Evolutionary conservation across 1,140 invertebrate species (phyloP), one percentile per base, ranked within the genome.

Genomic region (Pseudomyrmex flavicornis): DNA sequence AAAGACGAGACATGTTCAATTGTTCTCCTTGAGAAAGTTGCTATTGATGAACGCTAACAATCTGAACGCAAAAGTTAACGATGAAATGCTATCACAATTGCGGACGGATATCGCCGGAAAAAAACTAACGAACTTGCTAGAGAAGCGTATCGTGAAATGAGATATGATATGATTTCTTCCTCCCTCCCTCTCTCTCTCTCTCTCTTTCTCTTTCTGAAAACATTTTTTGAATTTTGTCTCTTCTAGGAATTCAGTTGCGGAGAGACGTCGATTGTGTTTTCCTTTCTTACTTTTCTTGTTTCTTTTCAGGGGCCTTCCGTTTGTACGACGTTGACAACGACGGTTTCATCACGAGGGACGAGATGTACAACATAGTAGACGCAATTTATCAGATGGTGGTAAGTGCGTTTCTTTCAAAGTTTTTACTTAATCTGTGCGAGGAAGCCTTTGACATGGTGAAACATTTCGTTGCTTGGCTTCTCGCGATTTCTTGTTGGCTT

Each of bases 341-440:
- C 93, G 99, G 99, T 1, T 99, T 98, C 93, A 99, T 99, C 91
- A 99, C 99, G 9, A 95, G 98, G 79, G 97, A 98, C 83, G 99
- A 99, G 95, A 99, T 99, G 99, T 98, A 99, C 92, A 98, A 99
- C 94, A 99, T 99, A 91, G 99, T 99, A 12, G 98, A 99, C 93
- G 98, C 98, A 77, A 99, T 99, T 91, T 99, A 99, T 95, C 98
- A 99, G 94, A 99, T 99, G 99, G 98, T 99, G 95, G 98, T 98
- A 96, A 96, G 97, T 97, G 58, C 48, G 75, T 44, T 9, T 13
- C 1, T 77, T 66, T 69, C 20, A 74, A 84, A 70, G 68, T 44
- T 35, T 35, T 35, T 35, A 48, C n/a, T 59, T 4, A 17, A 12
- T 12, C 44, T 1, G 35, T 44, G 10, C 4, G 7, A 63, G 35